Evolutionary conservation across 2,797 vertebrate species (phyloP), one percentile per base, ranked within the genome.

Genomic region (Mionectes olivaceus): DNA sequence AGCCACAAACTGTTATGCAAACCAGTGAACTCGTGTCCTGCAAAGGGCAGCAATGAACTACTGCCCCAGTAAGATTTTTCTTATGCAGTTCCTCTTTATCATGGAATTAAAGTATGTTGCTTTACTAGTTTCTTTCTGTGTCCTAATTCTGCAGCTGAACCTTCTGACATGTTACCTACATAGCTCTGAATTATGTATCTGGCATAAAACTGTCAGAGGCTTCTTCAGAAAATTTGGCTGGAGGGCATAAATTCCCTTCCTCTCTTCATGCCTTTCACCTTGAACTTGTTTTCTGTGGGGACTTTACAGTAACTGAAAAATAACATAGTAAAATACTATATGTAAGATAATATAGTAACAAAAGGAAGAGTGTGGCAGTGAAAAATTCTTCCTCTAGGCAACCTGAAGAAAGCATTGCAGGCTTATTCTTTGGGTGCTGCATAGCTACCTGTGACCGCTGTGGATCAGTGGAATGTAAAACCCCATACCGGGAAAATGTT

Each of bases 141-240:
- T 78, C 46, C 24, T 81, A 8, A 78, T 93, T 93, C 79, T 89
- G 55, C 57, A 91, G 28, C 65, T 88, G 73, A 63, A 81, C 84
- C 33, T 86, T 81, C 41, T 83, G 52, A 90, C 28, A 56, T 33
- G 23, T 79, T 95, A 81, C 69, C 64, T 83, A 63, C 55, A 49
- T 59, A 63, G 43, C 59, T 73, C 65, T 91, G 80, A 78, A 91
- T 91, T 78, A 52, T 41, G 53, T 74, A 93, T 73, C 24, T 49
- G 22, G 30, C 49, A 69, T 64, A 44, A 74, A 93, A 75, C 21
- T 73, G 13, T 49, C 63, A 88, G 55, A 92, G 17, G 19, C 25
- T 78, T 89, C 82, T 71, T 86, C 35, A 63, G 46, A 85, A 92
- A 80, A 88, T 78, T 70, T 88, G 67, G 11, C 73, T 52, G 35